phyloP scores from a whole-genome alignment of 2,797 vertebrate species.

The Galaxias olidus region DNA sequence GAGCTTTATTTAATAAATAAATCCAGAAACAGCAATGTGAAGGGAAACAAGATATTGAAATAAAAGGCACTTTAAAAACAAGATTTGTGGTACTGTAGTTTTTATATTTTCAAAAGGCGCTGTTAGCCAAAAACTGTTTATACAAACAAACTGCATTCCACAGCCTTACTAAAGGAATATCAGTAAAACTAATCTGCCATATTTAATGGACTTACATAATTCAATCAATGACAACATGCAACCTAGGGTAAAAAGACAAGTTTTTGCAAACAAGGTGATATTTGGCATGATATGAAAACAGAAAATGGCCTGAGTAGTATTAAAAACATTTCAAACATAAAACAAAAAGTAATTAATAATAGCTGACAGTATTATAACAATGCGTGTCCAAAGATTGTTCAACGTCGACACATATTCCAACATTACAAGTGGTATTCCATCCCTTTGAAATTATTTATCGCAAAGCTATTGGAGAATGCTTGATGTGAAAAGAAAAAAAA shows the following conservation, averaged over 20 bases:
- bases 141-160: too few relatives aligned
- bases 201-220: too few relatives aligned
- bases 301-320: conserved; percentile 64
- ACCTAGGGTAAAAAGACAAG: conserved; percentile 29
- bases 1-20: conserved; percentile 78
- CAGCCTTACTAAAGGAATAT: too few relatives aligned
- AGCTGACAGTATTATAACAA: conserved; percentile 19
- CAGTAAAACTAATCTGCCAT: too few relatives aligned
- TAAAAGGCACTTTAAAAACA: conserved; percentile 73
- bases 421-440: conserved; percentile 56
- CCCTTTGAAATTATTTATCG: conserved; percentile 37
- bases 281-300: conserved; percentile 53
- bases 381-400: conserved; percentile 50
- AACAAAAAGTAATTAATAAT: not conserved
- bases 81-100: conserved; percentile 43
- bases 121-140: conserved; percentile 37
- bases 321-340: conserved; percentile 12
- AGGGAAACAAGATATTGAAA: conserved; percentile 57
- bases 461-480: not conserved
- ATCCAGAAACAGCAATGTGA: conserved; percentile 65
- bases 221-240: conserved; percentile 5
- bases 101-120: conserved; percentile 36
- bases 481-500: not conserved
- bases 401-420: conserved; percentile 33
- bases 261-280: conserved; percentile 24